phyloP scores from a whole-genome alignment of 2,797 vertebrate species.

The Pachyuromys duprasi region DNA sequence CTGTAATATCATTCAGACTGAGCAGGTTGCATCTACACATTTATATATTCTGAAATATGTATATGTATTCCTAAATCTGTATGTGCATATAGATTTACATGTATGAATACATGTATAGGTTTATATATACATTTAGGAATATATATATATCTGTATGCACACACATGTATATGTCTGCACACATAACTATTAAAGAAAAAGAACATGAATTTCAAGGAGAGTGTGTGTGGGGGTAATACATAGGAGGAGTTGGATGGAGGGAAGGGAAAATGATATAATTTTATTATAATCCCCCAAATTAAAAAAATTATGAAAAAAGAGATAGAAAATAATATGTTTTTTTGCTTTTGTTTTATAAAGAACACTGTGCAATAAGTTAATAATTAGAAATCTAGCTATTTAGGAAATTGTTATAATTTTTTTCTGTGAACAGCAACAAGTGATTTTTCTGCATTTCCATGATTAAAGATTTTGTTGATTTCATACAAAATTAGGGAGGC shows the following conservation, averaged over 20 bases:
- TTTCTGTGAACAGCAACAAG: conserved; percentile 38
- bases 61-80: neutral
- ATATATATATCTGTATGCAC: neutral
- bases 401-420: conserved; percentile 16
- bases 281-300: neutral
- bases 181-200: neutral
- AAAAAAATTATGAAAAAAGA: neutral
- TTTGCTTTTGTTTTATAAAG: conserved; percentile 27
- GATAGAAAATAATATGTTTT: neutral
- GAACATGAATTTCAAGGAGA: neutral
- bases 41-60: neutral
- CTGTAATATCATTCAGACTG: neutral
- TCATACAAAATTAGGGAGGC: conserved; percentile 15
- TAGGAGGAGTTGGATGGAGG: neutral
- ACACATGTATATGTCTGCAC: neutral
- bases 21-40: neutral
- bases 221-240: neutral
- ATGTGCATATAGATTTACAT: neutral
- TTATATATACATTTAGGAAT: neutral
- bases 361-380: neutral
- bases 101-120: neutral
- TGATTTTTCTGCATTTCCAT: conserved; percentile 27
- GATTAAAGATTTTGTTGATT: conserved; percentile 50
- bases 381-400: neutral
- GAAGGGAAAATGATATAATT: neutral